Base-by-base conservation (phyloP, 1,140 invertebrate genomes). In the Proctacanthus coquilletti region DNA sequence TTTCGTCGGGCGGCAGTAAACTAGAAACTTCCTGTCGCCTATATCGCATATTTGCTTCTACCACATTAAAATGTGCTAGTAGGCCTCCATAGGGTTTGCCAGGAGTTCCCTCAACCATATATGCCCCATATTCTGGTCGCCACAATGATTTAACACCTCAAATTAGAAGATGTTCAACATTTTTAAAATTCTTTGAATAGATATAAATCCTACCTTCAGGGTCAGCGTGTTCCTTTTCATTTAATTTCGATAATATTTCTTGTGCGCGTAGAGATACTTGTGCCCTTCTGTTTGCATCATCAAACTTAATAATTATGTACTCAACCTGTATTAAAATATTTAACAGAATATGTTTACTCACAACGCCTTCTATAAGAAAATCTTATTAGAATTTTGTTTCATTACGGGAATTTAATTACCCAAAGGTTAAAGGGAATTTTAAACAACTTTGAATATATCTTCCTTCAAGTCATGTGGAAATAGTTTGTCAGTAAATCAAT, bases 51-150 rank as follows among this genome's bases (percentile, higher is more conserved):
- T 97, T 98, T 1, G 85, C 81, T 62, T 99, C 95, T 5, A 99
- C 93, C 41, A 94, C 75, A 61, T 98, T 98, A 55, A 98, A 96
- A 66, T 97, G 88, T 5, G 88, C 87, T 47, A 97, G 66, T 10
- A 94, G 65, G 2, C 89, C 86, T 19, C 87, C 87, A 52, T 91
- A 91, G 1, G 95, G 95, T 53, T 86, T 80, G 8, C 95, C 95
- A 13, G 96, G 96, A 2, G 94, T 98, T n/a, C 95, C 95, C 68
- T 99, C 96, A 33, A 99, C 73, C 94, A 98, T 98, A 52, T 98
- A 99, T 33, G 85, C 79, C 18, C 86, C 94, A 71, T 95, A 99
- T 66, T 99, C 95, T 13, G 94, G 95, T 35, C 89, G 72, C 95
- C 95, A 99, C 14, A 94, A 60, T 3, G 84, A 91, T 53, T 86